These are phyloP conservation scores for Larimichthys polyactis DNA, from an alignment of 2,113 vertebrate species.

Conservation along the genomic window DNA sequence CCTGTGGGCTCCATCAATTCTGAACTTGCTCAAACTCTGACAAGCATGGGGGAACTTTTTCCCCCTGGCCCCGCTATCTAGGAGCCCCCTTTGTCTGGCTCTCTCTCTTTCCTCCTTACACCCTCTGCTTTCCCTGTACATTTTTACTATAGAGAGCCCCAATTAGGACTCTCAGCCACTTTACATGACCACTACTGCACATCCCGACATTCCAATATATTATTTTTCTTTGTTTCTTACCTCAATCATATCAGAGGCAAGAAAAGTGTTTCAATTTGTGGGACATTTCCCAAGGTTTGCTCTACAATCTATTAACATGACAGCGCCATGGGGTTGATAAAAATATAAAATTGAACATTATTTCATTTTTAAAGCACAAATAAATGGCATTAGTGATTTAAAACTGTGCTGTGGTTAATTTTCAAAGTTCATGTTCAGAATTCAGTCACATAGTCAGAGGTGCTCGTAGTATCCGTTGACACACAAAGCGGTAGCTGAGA, in stretches of 20 bases:
- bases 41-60: slow-evolving; percentile 79
- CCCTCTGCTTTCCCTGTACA: slow-evolving; percentile 51
- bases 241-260: slow-evolving; percentile 25
- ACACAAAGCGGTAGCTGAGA: slow-evolving; percentile 57
- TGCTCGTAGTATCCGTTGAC: slow-evolving; percentile 62
- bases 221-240: slow-evolving; percentile 21
- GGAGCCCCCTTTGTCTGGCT: slow-evolving; percentile 60
- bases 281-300: background rate
- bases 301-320: background rate
- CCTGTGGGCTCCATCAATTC: slow-evolving; percentile 84
- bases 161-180: slow-evolving; percentile 58
- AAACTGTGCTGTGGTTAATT: slow-evolving; percentile 27
- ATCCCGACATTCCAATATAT: background rate
- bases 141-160: slow-evolving; percentile 51
- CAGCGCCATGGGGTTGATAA: background rate
- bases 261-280: slow-evolving; percentile 2
- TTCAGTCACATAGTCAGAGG: slow-evolving; percentile 46
- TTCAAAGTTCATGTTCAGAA: slow-evolving; percentile 22
- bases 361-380: slow-evolving; percentile 16
- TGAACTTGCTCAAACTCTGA: slow-evolving; percentile 84
- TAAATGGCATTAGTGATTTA: slow-evolving; percentile 11
- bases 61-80: slow-evolving; percentile 72
- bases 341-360: background rate
- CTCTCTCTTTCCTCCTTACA: slow-evolving; percentile 42
- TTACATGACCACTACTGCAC: slow-evolving; percentile 25